A percentile compares a stretch with the other conserved stretches of the same genome.
These are phyloP conservation scores for Galeruca laticollis DNA, from an alignment of 2,888 invertebrate species.

Conservation along the genomic window DNA sequence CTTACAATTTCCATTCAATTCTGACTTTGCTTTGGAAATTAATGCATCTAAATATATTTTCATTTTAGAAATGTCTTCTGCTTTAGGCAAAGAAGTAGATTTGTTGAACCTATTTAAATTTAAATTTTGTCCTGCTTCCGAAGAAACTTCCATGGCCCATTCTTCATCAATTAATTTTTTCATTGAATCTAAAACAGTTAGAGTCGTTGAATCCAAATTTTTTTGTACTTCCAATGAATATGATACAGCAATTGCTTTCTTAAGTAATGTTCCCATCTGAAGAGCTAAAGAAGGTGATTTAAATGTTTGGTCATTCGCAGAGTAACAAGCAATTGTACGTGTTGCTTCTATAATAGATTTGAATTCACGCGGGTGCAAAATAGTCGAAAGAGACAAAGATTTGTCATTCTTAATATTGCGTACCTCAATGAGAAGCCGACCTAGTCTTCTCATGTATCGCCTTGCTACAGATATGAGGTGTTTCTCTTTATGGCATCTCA, in stretches of 20 bases:
- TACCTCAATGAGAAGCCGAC: slow-evolving; percentile 7
- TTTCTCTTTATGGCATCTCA: slow-evolving; percentile 39
- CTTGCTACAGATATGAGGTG: slow-evolving; percentile 39
- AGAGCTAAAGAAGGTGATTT: slow-evolving; percentile 36
- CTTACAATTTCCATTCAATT: slow-evolving; percentile 10
- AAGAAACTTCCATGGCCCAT: slow-evolving; percentile 24
- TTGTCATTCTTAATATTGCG: slow-evolving; percentile 5
- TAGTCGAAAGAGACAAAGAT: not conserved
- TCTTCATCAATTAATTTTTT: slow-evolving; percentile 23
- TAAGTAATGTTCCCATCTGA: slow-evolving; percentile 42
- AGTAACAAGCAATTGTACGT: slow-evolving; percentile 13
- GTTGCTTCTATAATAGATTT: slow-evolving; percentile 19
- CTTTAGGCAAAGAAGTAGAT: slow-evolving; percentile 37
- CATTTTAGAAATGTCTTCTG: slow-evolving; percentile 41
- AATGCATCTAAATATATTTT: slow-evolving; percentile 30
- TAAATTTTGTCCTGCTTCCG: slow-evolving; percentile 38
- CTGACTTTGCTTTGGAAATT: not conserved
- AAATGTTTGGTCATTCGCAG: slow-evolving; percentile 19
- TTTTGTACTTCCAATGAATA: slow-evolving; percentile 32
- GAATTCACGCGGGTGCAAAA: slow-evolving; percentile 13
- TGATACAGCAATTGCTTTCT: slow-evolving; percentile 28
- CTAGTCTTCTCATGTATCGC: slow-evolving; percentile 42
- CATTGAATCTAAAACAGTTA: slow-evolving; percentile 4
- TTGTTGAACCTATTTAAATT: slow-evolving; percentile 43
- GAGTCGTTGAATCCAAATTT: not conserved